A percentile compares a stretch with the other conserved stretches of the same genome.
phyloP scores from a whole-genome alignment of 2,113 vertebrate genomes.

The Burhinus oedicnemus region DNA sequence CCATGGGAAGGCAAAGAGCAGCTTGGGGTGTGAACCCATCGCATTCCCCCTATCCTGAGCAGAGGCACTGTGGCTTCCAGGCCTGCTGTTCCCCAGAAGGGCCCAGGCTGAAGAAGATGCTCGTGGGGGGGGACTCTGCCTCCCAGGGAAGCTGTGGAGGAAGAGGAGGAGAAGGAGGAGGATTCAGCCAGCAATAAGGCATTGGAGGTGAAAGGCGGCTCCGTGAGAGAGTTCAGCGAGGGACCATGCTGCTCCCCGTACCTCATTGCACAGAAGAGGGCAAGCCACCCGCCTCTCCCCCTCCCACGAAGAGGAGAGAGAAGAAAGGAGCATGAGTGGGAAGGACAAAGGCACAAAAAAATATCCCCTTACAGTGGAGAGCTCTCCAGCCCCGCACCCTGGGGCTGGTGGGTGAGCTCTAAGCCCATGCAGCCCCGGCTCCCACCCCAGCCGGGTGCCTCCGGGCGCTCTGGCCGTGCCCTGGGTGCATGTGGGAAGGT shows the following conservation, averaged over 20 bases:
- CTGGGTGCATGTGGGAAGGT: background rate
- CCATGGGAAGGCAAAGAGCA: background rate
- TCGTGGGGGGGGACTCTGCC: background rate
- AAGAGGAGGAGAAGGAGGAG: background rate
- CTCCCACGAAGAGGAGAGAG: background rate
- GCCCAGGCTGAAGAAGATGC: background rate
- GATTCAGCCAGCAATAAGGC: slow-evolving; percentile 48
- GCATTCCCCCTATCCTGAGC: background rate
- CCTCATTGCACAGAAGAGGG: background rate
- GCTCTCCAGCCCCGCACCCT: background rate
- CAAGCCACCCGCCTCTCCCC: background rate
- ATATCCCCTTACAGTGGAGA: slow-evolving; percentile 42
- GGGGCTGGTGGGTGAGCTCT: background rate
- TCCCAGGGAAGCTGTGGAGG: background rate
- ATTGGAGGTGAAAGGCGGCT: background rate
- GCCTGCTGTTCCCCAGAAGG: background rate
- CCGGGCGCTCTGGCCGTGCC: background rate
- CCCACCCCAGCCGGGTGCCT: slow-evolving; percentile 11
- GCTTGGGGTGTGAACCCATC: background rate
- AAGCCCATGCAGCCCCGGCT: slow-evolving; percentile 6
- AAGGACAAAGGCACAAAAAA: slow-evolving; percentile 37
- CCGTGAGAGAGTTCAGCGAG: background rate
- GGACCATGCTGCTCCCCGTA: background rate
- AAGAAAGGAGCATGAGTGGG: background rate
- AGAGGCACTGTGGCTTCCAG: background rate